Base-by-base conservation (phyloP, 2,888 invertebrate genomes). In the Electrophaes corylata region DNA sequence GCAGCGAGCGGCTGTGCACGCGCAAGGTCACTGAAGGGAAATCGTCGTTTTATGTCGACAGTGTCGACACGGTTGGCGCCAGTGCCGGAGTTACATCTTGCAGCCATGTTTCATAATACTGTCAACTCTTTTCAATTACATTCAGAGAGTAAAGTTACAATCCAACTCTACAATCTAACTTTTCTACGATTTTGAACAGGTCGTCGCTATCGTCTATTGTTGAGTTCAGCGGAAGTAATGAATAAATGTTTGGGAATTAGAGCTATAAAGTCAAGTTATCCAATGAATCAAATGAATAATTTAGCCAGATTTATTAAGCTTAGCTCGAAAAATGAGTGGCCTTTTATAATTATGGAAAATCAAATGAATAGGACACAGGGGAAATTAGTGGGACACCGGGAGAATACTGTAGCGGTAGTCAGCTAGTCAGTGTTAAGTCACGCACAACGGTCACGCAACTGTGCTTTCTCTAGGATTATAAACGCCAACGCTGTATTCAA, bases 21-120 rank as follows among this genome's bases (percentile, higher is more conserved):
- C 75, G 76, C 90, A 91, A 91, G 91, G 91, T 87, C 88, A 83
- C 80, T 79, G 84, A 89, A 84, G 90, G 91, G 87, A 91, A 91
- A 91, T 84, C 81, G 83, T 81, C 81, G 78, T 76, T 68, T 76
- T 64, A 73, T 87, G 82, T 84, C 84, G 86, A 86, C 84, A 86
- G 73, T 87, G 82, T 84, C 84, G 86, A 86, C 84, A 86, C 75
- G 72, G 83, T 75, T 80, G 75, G 72, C 71, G 56, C 55, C 60
- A 55, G 35, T 35, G 69, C 73, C 63, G 66, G 74, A 72, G 79
- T 83, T 84, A 84, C 82, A 85, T 86, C 86, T 88, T 73, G 76
- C 75, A 71, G 81, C 75, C 60, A 69, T 67, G 75, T 87, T 88
- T 86, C 84, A 79, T 79, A 86, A 87, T 65, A 76, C 70, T 74